Percentiles rank a stretch among this genome's conserved stretches.
Conservation (phyloP, 1,140 invertebrate species). For the Drosophila repletoides region DNA sequence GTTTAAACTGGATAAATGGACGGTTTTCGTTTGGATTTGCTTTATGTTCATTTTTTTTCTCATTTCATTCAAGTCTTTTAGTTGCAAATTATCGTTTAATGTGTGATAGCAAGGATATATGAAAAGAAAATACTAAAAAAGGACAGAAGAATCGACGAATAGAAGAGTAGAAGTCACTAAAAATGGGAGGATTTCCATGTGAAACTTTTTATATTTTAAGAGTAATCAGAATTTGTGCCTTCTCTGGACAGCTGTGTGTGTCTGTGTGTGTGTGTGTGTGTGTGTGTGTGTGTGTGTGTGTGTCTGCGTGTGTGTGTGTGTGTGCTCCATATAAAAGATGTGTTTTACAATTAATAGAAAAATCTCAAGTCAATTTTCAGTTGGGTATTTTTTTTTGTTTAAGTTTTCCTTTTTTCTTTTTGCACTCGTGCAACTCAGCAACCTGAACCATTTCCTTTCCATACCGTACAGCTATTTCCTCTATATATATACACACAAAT, state of each 20-base stretch:
- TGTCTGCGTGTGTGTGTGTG: no score
- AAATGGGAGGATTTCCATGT: conserved; percentile 37
- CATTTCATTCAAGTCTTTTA: conserved; percentile 60
- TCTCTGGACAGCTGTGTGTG: conserved; percentile 61
- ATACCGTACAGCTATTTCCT: conserved; percentile 3
- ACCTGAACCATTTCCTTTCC: conserved; percentile 53
- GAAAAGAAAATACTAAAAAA: conserved; percentile 15
- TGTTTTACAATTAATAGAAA: conserved; percentile 40
- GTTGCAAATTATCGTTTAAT: conserved; percentile 70
- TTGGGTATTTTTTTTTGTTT: no score
- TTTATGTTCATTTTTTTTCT: conserved; percentile 51
- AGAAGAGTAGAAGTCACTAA: conserved; percentile 16
- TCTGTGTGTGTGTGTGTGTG: no score
- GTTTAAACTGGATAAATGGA: conserved; percentile 71
- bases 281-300: no score
- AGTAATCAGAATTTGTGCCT: conserved; percentile 54
- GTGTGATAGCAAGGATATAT: conserved; percentile 21
- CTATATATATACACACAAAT: no score
- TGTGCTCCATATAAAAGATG: conserved; percentile 12
- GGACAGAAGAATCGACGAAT: not conserved
- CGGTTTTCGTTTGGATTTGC: conserved; percentile 69
- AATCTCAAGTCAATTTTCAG: conserved; percentile 43
- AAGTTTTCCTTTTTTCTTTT: no score
- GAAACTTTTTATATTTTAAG: conserved; percentile 15
- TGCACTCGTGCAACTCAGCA: conserved; percentile 53